Evolutionary conservation across 2,113 vertebrate genomes (phyloP).

Genomic region (Neotoma lepida): DNA sequence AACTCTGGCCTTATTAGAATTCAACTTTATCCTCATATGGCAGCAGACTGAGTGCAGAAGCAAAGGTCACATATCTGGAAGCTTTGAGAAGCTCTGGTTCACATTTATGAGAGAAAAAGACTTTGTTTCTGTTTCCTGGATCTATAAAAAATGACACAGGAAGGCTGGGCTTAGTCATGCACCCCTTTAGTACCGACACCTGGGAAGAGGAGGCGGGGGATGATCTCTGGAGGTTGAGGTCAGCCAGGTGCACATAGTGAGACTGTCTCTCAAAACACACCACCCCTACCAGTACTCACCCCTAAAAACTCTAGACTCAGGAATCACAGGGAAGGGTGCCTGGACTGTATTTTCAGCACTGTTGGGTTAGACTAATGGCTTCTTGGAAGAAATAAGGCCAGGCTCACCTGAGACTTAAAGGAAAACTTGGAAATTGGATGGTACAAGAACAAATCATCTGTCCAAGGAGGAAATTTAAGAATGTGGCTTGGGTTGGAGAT

Average conservation of each 20-base stretch:
- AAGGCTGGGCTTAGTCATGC: too few species aligned
- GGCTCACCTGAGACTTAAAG: slow-evolving; percentile 8
- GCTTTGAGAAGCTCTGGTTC: slow-evolving; percentile 8
- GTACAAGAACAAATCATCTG: neutral
- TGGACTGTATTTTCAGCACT: neutral
- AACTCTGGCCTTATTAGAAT: neutral
- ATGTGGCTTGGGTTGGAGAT: neutral
- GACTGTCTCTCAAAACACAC: neutral
- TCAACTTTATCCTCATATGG: neutral
- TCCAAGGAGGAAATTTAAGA: neutral
- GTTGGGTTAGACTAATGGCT: neutral
- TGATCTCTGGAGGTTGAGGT: neutral
- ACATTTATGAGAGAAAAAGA: neutral
- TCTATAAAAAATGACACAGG: neutral
- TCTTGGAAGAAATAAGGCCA: slow-evolving; percentile 22
- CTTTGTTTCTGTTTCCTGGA: neutral
- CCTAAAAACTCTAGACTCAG: neutral
- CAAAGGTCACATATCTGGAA: neutral
- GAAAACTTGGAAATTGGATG: neutral
- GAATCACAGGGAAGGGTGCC: neutral
- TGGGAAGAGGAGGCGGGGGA: neutral
- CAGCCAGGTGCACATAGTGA: neutral
- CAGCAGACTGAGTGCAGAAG: neutral
- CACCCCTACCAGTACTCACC: neutral
- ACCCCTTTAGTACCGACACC: neutral